Conservation (phyloP, 92 coral and sea anemone genomes). For the Galaxea fascicularis region DNA sequence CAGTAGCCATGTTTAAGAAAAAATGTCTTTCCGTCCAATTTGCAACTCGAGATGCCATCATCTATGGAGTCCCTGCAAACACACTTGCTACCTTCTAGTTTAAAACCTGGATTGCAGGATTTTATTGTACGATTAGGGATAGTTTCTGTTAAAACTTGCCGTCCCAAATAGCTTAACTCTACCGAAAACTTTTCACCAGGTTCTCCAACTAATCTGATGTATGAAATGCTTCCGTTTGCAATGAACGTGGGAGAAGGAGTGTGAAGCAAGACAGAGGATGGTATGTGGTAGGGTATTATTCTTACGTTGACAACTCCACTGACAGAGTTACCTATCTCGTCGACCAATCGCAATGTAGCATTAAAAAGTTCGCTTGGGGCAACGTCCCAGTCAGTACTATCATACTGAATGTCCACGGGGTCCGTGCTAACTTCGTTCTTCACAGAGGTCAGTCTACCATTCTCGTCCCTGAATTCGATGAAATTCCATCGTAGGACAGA, state of each 20-base stretch:
- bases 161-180: conserved; percentile 69
- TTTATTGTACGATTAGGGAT: conserved; percentile 57
- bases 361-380: conserved; percentile 77
- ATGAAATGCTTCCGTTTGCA: conserved; percentile 49
- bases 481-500: conserved; percentile 83
- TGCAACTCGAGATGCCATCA: conserved; percentile 77
- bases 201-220: conserved; percentile 67
- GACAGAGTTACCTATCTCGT: conserved; percentile 74
- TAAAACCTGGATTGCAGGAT: conserved; percentile 87
- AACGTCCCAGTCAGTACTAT: conserved; percentile 66
- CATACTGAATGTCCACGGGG: conserved; percentile 70
- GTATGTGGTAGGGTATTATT: conserved; percentile 3
- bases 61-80: conserved; percentile 70
- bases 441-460: conserved; percentile 47
- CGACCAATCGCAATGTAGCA: conserved; percentile 56
- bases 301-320: conserved; percentile 61
- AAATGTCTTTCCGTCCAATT: conserved; percentile 69
- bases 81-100: conserved; percentile 48
- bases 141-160: conserved; percentile 56
- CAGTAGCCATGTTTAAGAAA: conserved; percentile 85
- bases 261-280: conserved; percentile 47
- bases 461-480: conserved; percentile 55
- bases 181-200: conserved; percentile 69
- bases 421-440: conserved; percentile 78
- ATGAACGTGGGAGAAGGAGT: conserved; percentile 81